These are phyloP conservation scores for Lasioglossum figueresi DNA, from an alignment of 2,888 invertebrate genomes.

Conservation along the genomic window DNA sequence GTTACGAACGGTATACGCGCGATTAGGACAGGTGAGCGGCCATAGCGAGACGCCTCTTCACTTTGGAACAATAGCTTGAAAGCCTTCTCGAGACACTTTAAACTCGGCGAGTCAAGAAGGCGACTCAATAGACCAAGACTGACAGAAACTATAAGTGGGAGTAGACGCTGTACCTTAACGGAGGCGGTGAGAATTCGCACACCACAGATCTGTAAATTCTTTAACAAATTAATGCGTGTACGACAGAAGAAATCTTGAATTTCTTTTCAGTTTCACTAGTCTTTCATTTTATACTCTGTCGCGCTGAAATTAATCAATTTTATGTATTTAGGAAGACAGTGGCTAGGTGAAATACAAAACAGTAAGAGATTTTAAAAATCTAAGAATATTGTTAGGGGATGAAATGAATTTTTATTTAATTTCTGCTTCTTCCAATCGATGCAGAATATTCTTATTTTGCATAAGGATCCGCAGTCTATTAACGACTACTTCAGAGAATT, in stretches of 20 bases:
- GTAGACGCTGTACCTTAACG: neutral
- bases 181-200: neutral
- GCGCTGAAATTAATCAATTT: too few species aligned
- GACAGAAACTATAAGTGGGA: neutral
- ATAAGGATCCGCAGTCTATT: too few species aligned
- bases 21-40: constrained; percentile 17
- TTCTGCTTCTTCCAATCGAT: too few species aligned
- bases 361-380: too few species aligned
- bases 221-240: neutral
- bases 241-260: neutral
- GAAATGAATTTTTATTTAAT: too few species aligned
- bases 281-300: too few species aligned
- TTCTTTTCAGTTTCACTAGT: neutral
- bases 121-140: constrained; percentile 12
- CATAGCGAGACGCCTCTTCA: constrained; percentile 9
- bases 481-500: too few species aligned
- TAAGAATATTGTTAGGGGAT: too few species aligned
- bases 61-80: constrained; percentile 1
- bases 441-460: too few species aligned
- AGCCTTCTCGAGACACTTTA: constrained; percentile 17
- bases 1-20: neutral
- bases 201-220: neutral
- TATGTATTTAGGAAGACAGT: too few species aligned
- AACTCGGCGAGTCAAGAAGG: neutral
- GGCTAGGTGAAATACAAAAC: too few species aligned